Percentiles rank a stretch among this genome's conserved stretches.
Evolutionary conservation across 2,888 invertebrate species (phyloP).

Genomic region (Ischnura elegans): DNA sequence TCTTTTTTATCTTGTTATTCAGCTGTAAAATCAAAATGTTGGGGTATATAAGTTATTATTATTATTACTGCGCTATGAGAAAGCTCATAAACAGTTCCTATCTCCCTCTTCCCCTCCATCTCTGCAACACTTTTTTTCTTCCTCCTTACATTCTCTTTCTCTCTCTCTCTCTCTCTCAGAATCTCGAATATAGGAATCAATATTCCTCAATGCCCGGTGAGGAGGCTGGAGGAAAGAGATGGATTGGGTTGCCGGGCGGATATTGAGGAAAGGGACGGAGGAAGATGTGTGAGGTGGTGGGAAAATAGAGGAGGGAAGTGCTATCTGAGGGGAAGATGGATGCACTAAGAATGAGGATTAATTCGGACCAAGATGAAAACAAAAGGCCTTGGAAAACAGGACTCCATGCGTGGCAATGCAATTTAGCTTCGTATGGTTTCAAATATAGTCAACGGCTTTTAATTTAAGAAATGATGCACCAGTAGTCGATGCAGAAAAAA

Average conservation of each 20-base stretch:
- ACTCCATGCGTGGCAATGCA: too few relatives aligned
- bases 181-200: conserved; percentile 57
- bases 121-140: neutral
- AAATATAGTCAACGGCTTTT: too few relatives aligned
- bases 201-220: conserved; percentile 50
- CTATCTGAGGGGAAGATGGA: neutral
- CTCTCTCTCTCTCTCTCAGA: conserved; percentile 44
- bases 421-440: too few relatives aligned
- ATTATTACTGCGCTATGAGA: too few relatives aligned
- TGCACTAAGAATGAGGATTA: too few relatives aligned
- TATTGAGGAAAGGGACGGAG: neutral
- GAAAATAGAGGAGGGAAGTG: neutral
- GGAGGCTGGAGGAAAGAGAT: neutral
- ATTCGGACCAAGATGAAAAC: neutral
- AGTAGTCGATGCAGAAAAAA: too few relatives aligned
- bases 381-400: neutral
- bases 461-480: too few relatives aligned
- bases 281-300: neutral
- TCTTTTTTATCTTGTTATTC: too few relatives aligned
- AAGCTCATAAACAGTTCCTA: too few relatives aligned
- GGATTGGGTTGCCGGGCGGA: neutral
- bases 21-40: too few relatives aligned
- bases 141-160: conserved; percentile 1
- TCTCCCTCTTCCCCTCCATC: neutral
- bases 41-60: too few relatives aligned